Evolutionary conservation across 1,140 invertebrate species (phyloP), one percentile per base, ranked within the genome.

Genomic region (Halictus rubicundus): DNA sequence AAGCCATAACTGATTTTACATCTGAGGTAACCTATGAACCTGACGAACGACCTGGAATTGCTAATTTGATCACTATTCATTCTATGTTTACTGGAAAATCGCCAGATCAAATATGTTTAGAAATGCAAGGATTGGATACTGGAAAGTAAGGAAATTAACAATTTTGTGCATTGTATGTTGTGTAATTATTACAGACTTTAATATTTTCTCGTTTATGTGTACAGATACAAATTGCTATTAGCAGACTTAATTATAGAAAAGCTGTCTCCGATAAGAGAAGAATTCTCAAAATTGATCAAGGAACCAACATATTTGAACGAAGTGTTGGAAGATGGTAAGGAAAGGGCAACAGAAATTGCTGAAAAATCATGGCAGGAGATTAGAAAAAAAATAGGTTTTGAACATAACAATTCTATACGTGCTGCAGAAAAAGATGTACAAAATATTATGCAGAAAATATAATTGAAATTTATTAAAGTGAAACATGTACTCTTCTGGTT

Each of bases 1-100:
- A 98, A 93, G 96, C 99, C 0, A 91, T 99, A 0, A 99, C 98
- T 0, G 99, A 99, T 92, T 98, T 96, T 86, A 97, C 94, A 0
- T 97, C 97, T 8, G 95, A 95, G 89, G 94, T 99, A 2, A 96
- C 96, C 2, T 99, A 95, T 92, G 96, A 98, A 83, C 96, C 96
- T 0, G 94, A 95, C 68, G 93, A 89, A 3, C 94, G 98, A 77
- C 97, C 97, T 0, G 98, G 97, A 21, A 96, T 99, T 25, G 95
- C 97, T 21, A 99, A 99, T 94, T 93, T 99, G 12, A 94, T 99
- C 80, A 93, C 94, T 65, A 96, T 99, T 78, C 97, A 99, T 93
- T 96, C 96, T 49, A 92, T 96, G 60, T 92, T 97, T 3, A 96
- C 95, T 37, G 96, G 95, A 32, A 94, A 95, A 91, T 91, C 94